Evolutionary conservation across 2,797 vertebrate genomes (phyloP).

Genomic region (Enteromius afrohamiltoni): DNA sequence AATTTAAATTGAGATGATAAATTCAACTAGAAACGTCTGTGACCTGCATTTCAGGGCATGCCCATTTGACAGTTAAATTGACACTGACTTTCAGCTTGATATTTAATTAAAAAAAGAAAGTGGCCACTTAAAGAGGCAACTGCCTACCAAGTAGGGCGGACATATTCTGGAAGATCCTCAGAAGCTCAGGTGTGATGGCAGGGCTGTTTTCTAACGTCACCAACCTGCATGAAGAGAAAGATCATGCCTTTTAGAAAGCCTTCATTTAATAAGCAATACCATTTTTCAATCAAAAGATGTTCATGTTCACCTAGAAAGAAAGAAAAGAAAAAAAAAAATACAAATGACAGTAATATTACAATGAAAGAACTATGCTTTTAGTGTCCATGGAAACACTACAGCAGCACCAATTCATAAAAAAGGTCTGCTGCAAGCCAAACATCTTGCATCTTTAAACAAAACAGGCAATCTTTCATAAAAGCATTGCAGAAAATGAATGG

Average conservation of each 20-base stretch:
- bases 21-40: slow-evolving; percentile 2
- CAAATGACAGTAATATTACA: slow-evolving; percentile 28
- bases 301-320: background rate
- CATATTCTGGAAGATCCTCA: slow-evolving; percentile 98
- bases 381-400: slow-evolving; percentile 48
- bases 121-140: background rate
- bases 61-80: background rate
- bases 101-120: background rate
- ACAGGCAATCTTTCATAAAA: slow-evolving; percentile 33
- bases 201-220: slow-evolving; percentile 95
- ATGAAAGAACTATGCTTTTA: slow-evolving; percentile 39
- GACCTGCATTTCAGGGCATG: slow-evolving; percentile 3
- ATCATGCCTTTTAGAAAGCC: slow-evolving; percentile 26
- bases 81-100: background rate
- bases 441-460: slow-evolving; percentile 47
- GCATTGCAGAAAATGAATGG: slow-evolving; percentile 30
- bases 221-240: slow-evolving; percentile 80
- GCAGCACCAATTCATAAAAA: slow-evolving; percentile 29
- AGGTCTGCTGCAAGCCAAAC: slow-evolving; percentile 4
- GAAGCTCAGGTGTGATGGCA: slow-evolving; percentile 88
- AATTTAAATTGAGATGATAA: background rate
- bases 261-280: slow-evolving; percentile 6
- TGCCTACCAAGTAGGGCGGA: slow-evolving; percentile 90
- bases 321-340: background rate
- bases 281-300: background rate